These are phyloP conservation scores for Gallinago jamesoni DNA, from an alignment of 2,113 vertebrate species.

Conservation along the genomic window DNA sequence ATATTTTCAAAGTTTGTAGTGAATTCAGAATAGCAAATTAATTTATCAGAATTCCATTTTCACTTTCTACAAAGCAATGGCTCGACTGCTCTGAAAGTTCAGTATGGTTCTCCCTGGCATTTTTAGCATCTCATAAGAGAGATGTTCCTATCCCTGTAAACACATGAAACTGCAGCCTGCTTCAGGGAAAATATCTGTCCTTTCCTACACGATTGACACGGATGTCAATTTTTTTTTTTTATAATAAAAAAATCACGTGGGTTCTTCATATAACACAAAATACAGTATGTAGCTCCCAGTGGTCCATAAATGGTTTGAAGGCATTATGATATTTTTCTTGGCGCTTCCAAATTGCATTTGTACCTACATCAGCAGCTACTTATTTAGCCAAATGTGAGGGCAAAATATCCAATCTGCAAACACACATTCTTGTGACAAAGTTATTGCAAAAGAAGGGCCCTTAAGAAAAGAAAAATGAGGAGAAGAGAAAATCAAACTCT, in stretches of 20 bases:
- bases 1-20: background rate
- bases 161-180: background rate
- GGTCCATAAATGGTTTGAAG: background rate
- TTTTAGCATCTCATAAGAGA: background rate
- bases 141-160: background rate
- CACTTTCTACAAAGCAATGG: background rate
- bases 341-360: background rate
- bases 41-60: background rate
- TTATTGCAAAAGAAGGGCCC: background rate
- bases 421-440: background rate
- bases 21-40: background rate
- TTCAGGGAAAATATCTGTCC: rapidly evolving
- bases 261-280: background rate
- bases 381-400: background rate
- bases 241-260: background rate
- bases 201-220: background rate
- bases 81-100: background rate
- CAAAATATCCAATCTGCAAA: background rate
- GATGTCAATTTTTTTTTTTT: background rate
- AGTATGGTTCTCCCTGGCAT: background rate
- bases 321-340: background rate
- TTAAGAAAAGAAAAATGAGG: background rate
- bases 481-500: background rate
- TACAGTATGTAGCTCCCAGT: background rate
- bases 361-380: background rate